phyloP scores from a whole-genome alignment of 1,140 invertebrate genomes.

The Archivesica marissinica region DNA sequence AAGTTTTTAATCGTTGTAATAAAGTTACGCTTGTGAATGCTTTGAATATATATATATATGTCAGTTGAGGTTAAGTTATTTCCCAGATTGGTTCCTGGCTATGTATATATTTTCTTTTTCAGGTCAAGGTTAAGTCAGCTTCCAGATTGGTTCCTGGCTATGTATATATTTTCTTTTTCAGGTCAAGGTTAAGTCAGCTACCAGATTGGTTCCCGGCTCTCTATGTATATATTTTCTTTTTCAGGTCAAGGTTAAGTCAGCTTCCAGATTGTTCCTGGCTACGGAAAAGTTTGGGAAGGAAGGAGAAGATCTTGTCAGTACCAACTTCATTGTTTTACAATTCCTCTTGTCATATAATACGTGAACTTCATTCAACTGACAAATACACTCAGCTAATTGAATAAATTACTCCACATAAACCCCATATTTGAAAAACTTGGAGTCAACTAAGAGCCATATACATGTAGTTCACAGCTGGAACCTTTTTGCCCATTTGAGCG shows the following conservation, averaged over 20 bases:
- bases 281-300: constrained; percentile 69
- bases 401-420: no score
- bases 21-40: no score
- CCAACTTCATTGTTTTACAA: neutral
- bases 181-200: constrained; percentile 59
- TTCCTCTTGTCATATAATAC: no score
- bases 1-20: no score
- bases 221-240: constrained; percentile 31
- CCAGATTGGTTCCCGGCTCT: neutral
- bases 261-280: constrained; percentile 65
- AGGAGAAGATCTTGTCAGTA: constrained; percentile 69
- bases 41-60: constrained; percentile 37
- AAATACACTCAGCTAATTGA: no score
- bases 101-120: constrained; percentile 49
- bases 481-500: no score
- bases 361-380: no score
- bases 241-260: constrained; percentile 64
- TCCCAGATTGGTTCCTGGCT: neutral
- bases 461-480: no score
- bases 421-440: no score
- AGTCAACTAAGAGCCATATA: no score
- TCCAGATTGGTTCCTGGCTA: constrained; percentile 57
- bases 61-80: constrained; percentile 58
- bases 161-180: constrained; percentile 60
- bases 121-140: constrained; percentile 65